A percentile compares a stretch with the other conserved stretches of the same genome.
phyloP scores from a whole-genome alignment of 2,113 vertebrate genomes.

The Anarhynchus alexandrinus region DNA sequence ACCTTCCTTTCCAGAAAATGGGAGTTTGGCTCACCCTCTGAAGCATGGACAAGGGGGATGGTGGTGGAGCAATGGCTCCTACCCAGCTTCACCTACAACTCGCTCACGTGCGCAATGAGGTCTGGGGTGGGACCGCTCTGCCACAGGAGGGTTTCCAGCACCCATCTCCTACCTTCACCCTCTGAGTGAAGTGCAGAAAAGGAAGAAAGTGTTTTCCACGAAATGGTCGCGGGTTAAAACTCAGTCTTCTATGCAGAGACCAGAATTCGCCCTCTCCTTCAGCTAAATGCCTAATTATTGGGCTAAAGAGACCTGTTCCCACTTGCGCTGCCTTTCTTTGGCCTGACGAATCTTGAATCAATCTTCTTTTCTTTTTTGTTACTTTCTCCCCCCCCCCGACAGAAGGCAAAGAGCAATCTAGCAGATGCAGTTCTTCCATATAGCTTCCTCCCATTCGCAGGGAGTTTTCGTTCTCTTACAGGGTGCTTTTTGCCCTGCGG shows the following conservation, averaged over 20 bases:
- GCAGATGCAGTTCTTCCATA: slow-evolving; percentile 21
- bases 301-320: background rate
- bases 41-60: background rate
- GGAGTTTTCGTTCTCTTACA: background rate
- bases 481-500: background rate
- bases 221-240: background rate
- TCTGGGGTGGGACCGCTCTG: background rate
- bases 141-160: background rate
- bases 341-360: background rate
- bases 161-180: background rate
- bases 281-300: background rate
- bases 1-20: background rate
- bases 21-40: background rate
- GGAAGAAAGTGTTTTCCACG: background rate
- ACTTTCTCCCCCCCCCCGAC: background rate
- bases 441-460: background rate
- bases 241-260: background rate
- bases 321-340: background rate
- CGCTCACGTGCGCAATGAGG: fast-evolving
- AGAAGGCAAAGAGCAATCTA: slow-evolving; percentile 5
- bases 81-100: fast-evolving
- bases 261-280: background rate
- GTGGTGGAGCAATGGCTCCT: fast-evolving
- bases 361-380: background rate
- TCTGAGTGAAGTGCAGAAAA: background rate